These are phyloP conservation scores for Eugnorisma glareosa DNA, from an alignment of 2,888 invertebrate genomes.

Conservation along the genomic window DNA sequence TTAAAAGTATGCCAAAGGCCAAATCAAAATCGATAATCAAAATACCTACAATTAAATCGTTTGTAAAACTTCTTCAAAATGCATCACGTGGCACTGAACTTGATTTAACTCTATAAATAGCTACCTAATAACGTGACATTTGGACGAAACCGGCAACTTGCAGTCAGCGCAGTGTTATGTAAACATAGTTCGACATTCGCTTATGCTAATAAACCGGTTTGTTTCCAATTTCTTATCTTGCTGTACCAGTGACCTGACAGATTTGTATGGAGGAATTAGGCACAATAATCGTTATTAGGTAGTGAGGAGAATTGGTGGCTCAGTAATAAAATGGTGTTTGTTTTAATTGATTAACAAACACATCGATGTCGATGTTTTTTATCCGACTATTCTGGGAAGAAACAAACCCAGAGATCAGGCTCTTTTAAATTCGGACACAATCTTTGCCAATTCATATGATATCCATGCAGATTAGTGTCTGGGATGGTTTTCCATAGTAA, in stretches of 20 bases:
- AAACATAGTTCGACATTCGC: slow-evolving; percentile 4
- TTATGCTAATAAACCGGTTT: slow-evolving; percentile 50
- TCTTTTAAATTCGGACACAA: background rate
- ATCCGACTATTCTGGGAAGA: background rate
- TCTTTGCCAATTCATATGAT: background rate
- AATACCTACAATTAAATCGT: background rate
- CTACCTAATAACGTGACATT: background rate
- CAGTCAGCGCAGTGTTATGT: slow-evolving; percentile 9
- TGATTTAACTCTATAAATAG: slow-evolving; percentile 5
- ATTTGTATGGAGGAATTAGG: slow-evolving; percentile 18
- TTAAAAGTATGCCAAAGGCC: background rate
- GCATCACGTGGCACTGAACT: slow-evolving; percentile 28
- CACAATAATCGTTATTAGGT: slow-evolving; percentile 9
- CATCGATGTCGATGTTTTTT: background rate
- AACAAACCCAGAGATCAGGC: background rate
- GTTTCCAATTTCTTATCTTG: slow-evolving; percentile 2
- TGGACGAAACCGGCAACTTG: background rate
- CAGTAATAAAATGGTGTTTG: background rate
- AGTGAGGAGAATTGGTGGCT: background rate
- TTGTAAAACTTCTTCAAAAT: background rate
- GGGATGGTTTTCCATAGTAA: background rate
- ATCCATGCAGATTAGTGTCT: background rate
- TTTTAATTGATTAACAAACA: background rate
- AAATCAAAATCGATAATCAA: background rate
- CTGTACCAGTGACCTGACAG: slow-evolving; percentile 30